Conservation (phyloP, 2,888 invertebrate genomes). For the Scaptodrosophila latifasciaeformis region DNA sequence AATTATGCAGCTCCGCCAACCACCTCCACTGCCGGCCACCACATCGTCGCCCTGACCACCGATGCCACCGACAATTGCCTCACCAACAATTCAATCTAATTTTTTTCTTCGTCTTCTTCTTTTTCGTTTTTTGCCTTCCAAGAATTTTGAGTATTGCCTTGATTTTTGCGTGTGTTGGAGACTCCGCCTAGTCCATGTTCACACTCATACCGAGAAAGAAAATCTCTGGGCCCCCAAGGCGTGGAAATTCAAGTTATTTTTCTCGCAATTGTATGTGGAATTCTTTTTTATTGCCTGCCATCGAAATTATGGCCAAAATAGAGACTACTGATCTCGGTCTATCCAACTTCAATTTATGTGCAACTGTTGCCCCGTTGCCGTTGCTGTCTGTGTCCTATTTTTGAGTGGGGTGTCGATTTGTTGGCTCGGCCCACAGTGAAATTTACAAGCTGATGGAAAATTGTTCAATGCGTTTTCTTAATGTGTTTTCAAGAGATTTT, state of each 20-base stretch:
- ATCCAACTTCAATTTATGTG: constrained; percentile 37
- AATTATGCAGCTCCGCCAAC: constrained; percentile 43
- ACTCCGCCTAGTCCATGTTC: background rate
- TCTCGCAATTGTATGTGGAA: constrained; percentile 57
- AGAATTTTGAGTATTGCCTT: constrained; percentile 55
- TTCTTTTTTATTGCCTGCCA: constrained; percentile 55
- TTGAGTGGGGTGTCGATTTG: background rate
- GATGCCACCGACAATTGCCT: constrained; percentile 29
- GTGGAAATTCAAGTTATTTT: constrained; percentile 3
- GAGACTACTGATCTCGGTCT: background rate
- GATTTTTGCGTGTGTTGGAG: constrained; percentile 48
- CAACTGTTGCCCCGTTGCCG: constrained; percentile 35
- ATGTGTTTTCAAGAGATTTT: constrained; percentile 26
- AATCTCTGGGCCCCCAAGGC: constrained; percentile 27
- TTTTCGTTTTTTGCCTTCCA: constrained; percentile 26
- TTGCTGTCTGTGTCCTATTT: constrained; percentile 23
- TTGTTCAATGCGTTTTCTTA: constrained; percentile 36
- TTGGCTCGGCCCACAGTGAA: constrained; percentile 15
- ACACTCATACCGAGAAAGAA: constrained; percentile 33
- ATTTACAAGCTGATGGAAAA: constrained; percentile 55
- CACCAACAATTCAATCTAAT: constrained; percentile 60
- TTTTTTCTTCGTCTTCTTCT: constrained; percentile 25
- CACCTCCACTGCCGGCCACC: no score
- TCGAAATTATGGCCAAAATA: constrained; percentile 29
- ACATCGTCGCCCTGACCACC: background rate